A percentile compares a stretch with the other conserved stretches of the same genome.
phyloP scores from a whole-genome alignment of 2,113 vertebrate species.

The Epinephelus fuscoguttatus region DNA sequence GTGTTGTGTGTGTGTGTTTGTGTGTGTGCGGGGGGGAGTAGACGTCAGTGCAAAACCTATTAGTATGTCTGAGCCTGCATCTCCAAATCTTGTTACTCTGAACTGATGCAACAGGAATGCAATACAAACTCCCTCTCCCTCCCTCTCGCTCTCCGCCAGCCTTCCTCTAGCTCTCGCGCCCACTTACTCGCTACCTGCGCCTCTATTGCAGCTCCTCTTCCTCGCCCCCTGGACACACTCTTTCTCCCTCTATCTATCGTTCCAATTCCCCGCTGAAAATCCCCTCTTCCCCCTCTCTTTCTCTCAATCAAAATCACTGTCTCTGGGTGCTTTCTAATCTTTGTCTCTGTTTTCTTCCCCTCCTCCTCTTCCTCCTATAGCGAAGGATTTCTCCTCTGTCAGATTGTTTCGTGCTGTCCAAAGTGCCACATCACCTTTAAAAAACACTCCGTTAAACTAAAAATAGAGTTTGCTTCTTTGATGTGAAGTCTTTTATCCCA shows the following conservation, averaged over 20 bases:
- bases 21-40: background rate
- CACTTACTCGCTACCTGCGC: slow-evolving; percentile 72
- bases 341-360: slow-evolving; percentile 15
- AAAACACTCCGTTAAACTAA: slow-evolving; percentile 19
- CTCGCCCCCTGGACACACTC: slow-evolving; percentile 65
- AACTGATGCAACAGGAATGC: slow-evolving; percentile 86
- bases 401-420: slow-evolving; percentile 42
- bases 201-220: slow-evolving; percentile 49
- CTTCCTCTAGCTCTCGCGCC: slow-evolving; percentile 50
- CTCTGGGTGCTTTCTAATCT: slow-evolving; percentile 63
- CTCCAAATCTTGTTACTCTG: slow-evolving; percentile 85
- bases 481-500: slow-evolving; percentile 33
- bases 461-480: slow-evolving; percentile 34
- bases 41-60: slow-evolving; percentile 80
- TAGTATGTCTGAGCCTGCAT: slow-evolving; percentile 84
- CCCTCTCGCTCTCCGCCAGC: slow-evolving; percentile 34
- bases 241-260: slow-evolving; percentile 36
- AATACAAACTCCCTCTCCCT: slow-evolving; percentile 69
- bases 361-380: slow-evolving; percentile 18
- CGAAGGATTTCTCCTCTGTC: slow-evolving; percentile 44
- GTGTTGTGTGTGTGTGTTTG: slow-evolving; percentile 37
- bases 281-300: slow-evolving; percentile 46
- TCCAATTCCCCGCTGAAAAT: slow-evolving; percentile 68
- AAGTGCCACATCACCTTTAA: background rate
- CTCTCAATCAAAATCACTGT: slow-evolving; percentile 72